Percentiles rank a stretch among this genome's conserved stretches.
phyloP scores from a whole-genome alignment of 2,888 invertebrate species.

The Thymelicus acteon region DNA sequence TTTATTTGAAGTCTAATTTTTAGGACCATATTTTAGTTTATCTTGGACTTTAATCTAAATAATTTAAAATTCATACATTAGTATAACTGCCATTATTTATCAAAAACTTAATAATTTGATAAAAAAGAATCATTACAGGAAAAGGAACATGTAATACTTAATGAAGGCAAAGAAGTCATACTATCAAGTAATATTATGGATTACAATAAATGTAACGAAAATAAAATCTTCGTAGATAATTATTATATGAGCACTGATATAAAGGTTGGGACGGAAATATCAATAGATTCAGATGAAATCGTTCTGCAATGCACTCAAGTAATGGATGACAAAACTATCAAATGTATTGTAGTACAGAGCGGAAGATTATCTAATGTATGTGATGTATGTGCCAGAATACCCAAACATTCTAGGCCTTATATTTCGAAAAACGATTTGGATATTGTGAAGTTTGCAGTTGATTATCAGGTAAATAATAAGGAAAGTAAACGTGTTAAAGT shows the following conservation, averaged over 20 bases:
- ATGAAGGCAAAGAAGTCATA: slow-evolving; percentile 42
- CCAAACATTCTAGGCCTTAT: slow-evolving; percentile 51
- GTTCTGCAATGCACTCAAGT: slow-evolving; percentile 52
- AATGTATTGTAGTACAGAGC: slow-evolving; percentile 53
- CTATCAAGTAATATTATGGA: slow-evolving; percentile 52
- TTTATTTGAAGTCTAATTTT: not conserved
- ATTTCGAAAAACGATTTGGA: slow-evolving; percentile 56
- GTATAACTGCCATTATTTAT: too few species aligned
- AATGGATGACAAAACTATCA: slow-evolving; percentile 50
- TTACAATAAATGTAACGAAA: slow-evolving; percentile 53
- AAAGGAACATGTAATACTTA: slow-evolving; percentile 38
- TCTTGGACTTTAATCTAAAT: too few species aligned
- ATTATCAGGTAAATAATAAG: slow-evolving; percentile 51
- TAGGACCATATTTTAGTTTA: not conserved
- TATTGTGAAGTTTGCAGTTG: slow-evolving; percentile 57
- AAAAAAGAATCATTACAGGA: slow-evolving; percentile 39
- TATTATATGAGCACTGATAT: slow-evolving; percentile 50
- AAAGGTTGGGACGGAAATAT: slow-evolving; percentile 54
- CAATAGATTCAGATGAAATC: slow-evolving; percentile 53
- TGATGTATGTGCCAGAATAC: slow-evolving; percentile 54
- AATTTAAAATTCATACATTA: too few species aligned
- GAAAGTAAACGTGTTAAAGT: not conserved
- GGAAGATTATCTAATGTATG: slow-evolving; percentile 49
- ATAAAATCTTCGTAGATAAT: slow-evolving; percentile 60
- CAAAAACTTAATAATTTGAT: not conserved